A percentile compares a stretch with the other conserved stretches of the same genome.
These are phyloP conservation scores for Lepidonotus clava DNA, from an alignment of 2,888 invertebrate species.

Conservation along the genomic window DNA sequence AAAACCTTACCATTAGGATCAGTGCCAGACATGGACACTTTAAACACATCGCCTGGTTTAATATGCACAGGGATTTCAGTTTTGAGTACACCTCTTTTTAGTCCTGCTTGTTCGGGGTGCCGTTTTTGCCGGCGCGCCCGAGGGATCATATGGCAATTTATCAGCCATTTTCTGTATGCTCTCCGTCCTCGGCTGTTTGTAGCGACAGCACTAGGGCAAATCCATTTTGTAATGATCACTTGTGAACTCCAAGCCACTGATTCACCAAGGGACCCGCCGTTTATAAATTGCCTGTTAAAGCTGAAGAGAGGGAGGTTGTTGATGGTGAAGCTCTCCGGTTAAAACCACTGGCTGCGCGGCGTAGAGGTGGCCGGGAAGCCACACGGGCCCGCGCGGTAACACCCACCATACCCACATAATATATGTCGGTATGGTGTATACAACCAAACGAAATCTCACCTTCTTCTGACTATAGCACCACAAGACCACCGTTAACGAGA, in stretches of 20 bases:
- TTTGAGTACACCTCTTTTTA: neutral
- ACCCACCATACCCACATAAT: neutral
- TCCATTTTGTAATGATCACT: slow-evolving; percentile 39
- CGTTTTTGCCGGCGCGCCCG: neutral
- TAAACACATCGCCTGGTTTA: slow-evolving; percentile 21
- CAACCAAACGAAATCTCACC: slow-evolving; percentile 6
- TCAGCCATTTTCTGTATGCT: neutral
- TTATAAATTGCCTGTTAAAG: slow-evolving; percentile 43
- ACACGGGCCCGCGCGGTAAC: neutral
- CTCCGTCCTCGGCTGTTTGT: no score
- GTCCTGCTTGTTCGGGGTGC: neutral
- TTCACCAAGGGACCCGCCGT: neutral
- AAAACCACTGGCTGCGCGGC: no score
- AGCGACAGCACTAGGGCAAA: neutral
- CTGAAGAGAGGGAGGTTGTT: neutral
- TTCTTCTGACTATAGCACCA: neutral
- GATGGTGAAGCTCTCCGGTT: no score
- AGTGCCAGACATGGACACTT: slow-evolving; percentile 20
- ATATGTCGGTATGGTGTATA: neutral
- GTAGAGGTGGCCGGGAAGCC: slow-evolving; percentile 13
- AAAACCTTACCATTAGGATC: slow-evolving; percentile 38
- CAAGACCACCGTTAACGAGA: neutral
- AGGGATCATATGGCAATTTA: neutral
- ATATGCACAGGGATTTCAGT: slow-evolving; percentile 29
- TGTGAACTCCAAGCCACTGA: slow-evolving; percentile 24